Evolutionary conservation across 2,797 vertebrate species (phyloP).

Genomic region (Halcyon smyrnensis): DNA sequence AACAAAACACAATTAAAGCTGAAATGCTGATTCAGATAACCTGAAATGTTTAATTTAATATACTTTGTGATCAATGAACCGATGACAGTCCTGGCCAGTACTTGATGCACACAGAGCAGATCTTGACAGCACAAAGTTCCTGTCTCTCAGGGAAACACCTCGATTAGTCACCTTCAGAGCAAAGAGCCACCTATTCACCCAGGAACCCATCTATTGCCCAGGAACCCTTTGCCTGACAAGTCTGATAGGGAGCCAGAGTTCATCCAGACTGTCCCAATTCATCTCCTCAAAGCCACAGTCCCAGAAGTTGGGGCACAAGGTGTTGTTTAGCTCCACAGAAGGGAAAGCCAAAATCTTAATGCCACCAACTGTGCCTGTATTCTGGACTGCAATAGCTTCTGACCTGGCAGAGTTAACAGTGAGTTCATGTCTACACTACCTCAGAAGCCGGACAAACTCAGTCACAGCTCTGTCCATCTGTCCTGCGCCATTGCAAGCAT

Average conservation of each 20-base stretch:
- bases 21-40: conserved; percentile 7
- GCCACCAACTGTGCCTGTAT: not conserved
- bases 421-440: not conserved
- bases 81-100: not conserved
- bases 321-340: not conserved
- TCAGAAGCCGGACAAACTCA: not conserved
- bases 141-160: not conserved
- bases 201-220: no score
- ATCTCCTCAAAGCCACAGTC: not conserved
- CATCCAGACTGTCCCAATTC: not conserved
- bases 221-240: not conserved
- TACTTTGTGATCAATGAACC: not conserved
- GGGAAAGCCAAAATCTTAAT: not conserved
- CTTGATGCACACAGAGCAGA: not conserved
- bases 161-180: accelerated
- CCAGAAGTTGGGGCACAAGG: not conserved
- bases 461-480: accelerated
- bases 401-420: not conserved
- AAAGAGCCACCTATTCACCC: not conserved
- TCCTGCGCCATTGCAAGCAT: not conserved
- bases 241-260: not conserved
- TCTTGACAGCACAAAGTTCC: not conserved
- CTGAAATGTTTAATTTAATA: conserved; percentile 32
- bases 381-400: not conserved
- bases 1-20: conserved; percentile 10